Percentiles rank a stretch among this genome's conserved stretches.
Conservation (phyloP, 2,113 vertebrate species). For the Felis chaus region DNA sequence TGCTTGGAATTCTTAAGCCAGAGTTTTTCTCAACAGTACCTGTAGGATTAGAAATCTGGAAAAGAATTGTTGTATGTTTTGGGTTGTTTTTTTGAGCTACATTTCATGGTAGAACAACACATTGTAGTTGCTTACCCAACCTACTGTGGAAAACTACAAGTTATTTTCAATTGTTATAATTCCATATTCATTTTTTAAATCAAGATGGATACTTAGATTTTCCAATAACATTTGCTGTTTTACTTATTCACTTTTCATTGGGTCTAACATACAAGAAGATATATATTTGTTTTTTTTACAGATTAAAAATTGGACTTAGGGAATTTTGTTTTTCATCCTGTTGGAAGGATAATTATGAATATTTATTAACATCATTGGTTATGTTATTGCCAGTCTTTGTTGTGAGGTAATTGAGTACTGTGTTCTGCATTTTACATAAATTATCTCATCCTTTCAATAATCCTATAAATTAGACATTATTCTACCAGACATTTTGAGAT, state of each 20-base stretch:
- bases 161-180: neutral
- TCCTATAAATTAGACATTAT: neutral
- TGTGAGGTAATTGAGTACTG: neutral
- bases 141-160: neutral
- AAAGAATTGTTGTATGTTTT: neutral
- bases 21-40: neutral
- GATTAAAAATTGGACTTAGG: neutral
- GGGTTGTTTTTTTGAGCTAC: neutral
- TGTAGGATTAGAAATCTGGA: neutral
- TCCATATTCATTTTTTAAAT: neutral
- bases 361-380: neutral
- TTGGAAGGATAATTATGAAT: neutral
- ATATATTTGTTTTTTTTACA: neutral
- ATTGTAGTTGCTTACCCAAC: neutral
- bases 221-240: constrained; percentile 27
- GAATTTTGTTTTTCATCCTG: constrained; percentile 24
- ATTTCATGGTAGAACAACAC: neutral
- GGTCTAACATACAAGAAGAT: neutral
- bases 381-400: neutral
- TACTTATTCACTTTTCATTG: neutral
- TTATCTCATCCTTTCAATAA: constrained; percentile 16
- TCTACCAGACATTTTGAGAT: neutral
- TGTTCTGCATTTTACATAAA: neutral
- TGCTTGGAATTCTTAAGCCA: neutral
- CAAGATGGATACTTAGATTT: neutral